Base-by-base conservation (phyloP, 2,113 vertebrate genomes). In the Benitochromis conjunctus region DNA sequence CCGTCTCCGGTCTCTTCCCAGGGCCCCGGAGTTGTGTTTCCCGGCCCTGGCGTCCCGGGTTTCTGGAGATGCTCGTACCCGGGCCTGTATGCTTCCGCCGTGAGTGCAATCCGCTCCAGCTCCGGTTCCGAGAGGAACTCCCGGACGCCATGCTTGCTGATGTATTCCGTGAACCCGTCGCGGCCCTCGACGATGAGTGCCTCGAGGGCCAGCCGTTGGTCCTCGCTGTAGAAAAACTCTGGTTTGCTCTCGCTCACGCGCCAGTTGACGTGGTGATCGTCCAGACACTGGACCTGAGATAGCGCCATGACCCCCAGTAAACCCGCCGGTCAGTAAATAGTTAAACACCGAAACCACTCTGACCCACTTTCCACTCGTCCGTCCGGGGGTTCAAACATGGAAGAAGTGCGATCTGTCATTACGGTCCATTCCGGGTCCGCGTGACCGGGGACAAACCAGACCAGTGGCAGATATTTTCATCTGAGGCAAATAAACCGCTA, bases 191-290 rank as follows among this genome's bases (percentile, higher is more conserved):
- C 81, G 3, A 97, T 87, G 78, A 99, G 96, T 0, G 95, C 95
- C 91, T 99, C 99, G 51, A 99, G 69, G 3, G 98, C 99, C 84
- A 99, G 91, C 83, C 99, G 94, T 82, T 99, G 99, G 85, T 98
- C 97, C 94, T 99, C 99, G 29, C 98, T 98, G 91, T 99, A 99
- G 94, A 98, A 98, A 86, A 99, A 99, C 95, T 99, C 99, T 0
- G 98, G 97, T 77, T 99, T 99, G 94, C 97, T 90, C 94, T 99
- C 98, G 21, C 97, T 98, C 85, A 97, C 95, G 60, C 99, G 96
- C 97, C 96, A 98, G 96, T 99, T 99, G 86, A 99, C 97, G 79
- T 99, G 97, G 92, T 97, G 97, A 71, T 99, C 95, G 31, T 99
- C 98, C 91, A 99, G 94, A 85, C 99, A 99, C 92, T 99, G 98